Conservation (phyloP, 2,888 invertebrate genomes). For the Dasysyrphus tricinctus region DNA sequence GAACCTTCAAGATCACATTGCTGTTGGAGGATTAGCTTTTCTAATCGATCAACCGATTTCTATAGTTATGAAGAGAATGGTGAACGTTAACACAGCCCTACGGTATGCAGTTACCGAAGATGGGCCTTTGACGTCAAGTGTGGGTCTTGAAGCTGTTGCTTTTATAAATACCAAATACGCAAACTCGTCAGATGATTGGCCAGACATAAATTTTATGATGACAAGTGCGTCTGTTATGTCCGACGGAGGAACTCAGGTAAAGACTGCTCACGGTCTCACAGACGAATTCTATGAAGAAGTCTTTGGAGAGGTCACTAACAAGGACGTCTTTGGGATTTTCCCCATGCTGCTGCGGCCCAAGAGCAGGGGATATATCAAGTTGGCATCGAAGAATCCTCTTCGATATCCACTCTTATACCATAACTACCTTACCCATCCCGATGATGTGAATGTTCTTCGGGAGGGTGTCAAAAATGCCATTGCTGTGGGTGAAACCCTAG, state of each 20-base stretch:
- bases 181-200: conserved; percentile 94
- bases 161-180: conserved; percentile 95
- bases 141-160: conserved; percentile 94
- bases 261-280: conserved; percentile 91
- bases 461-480: conserved; percentile 94
- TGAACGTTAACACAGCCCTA: conserved; percentile 92
- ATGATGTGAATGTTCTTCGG: conserved; percentile 91
- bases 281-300: conserved; percentile 92
- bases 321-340: conserved; percentile 92
- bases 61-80: conserved; percentile 91
- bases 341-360: conserved; percentile 96
- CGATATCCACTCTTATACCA: conserved; percentile 95
- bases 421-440: conserved; percentile 94
- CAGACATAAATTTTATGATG: conserved; percentile 96
- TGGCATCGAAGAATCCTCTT: conserved; percentile 88
- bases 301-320: conserved; percentile 88
- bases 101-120: conserved; percentile 93
- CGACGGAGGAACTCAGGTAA: conserved; percentile 92
- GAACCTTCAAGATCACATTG: conserved; percentile 95
- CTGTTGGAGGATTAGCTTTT: conserved; percentile 92
- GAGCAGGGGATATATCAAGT: conserved; percentile 91
- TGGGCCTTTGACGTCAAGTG: conserved; percentile 93
- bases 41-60: conserved; percentile 91
- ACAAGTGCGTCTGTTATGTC: conserved; percentile 92
- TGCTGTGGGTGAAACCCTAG: conserved; percentile 90